These are phyloP conservation scores for Diaphora mendica DNA, from an alignment of 2,888 invertebrate genomes.

Conservation along the genomic window DNA sequence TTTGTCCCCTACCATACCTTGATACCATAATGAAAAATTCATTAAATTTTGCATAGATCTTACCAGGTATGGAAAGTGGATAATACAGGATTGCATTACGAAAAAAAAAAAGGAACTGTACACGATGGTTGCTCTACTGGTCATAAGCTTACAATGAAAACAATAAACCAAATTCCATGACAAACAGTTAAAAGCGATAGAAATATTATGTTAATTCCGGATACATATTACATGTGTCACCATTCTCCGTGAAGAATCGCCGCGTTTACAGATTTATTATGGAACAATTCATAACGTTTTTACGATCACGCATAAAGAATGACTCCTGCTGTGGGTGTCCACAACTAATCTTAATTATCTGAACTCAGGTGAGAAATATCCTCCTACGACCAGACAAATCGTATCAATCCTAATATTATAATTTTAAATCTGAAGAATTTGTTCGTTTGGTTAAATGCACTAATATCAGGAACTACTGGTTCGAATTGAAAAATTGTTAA, in stretches of 20 bases:
- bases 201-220: not conserved
- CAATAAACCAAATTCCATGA: not conserved
- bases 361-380: not conserved
- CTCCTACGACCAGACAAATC: not conserved
- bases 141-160: no score
- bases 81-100: not conserved
- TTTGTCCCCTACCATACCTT: no score
- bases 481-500: no score
- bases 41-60: not conserved
- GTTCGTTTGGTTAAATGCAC: no score
- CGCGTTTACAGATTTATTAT: conserved; percentile 9
- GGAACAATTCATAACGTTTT: not conserved
- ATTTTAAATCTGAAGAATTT: not conserved
- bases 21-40: no score
- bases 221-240: conserved; percentile 5
- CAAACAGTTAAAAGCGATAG: not conserved
- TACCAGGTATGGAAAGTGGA: not conserved
- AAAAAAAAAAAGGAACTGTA: no score
- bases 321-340: not conserved
- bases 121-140: no score
- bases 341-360: not conserved
- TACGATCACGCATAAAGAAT: conserved; percentile 5
- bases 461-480: no score
- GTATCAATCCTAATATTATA: not conserved
- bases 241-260: conserved; percentile 6